These are phyloP conservation scores for Epizoanthus fatuus DNA, from an alignment of 92 coral and sea anemone genomes.

Conservation along the genomic window DNA sequence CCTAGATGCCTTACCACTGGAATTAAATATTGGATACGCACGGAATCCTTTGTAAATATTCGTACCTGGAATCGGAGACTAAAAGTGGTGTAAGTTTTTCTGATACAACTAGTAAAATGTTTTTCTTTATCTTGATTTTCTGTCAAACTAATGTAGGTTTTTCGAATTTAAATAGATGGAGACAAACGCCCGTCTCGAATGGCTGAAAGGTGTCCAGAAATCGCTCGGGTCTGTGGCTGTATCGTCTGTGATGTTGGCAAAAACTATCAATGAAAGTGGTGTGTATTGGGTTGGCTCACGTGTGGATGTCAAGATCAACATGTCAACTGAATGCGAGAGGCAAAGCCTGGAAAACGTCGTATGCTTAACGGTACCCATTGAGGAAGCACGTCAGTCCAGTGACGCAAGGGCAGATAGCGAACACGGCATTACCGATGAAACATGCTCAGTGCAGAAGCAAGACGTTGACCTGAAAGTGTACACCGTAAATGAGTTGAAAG, in stretches of 20 bases:
- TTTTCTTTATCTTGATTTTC: too few species aligned
- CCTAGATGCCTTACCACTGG: too few species aligned
- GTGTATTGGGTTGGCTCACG: constrained; percentile 48
- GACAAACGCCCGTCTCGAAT: constrained; percentile 49
- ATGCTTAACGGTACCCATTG: constrained; percentile 36
- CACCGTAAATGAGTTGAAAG: constrained; percentile 68
- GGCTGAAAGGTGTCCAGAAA: constrained; percentile 62
- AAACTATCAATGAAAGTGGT: constrained; percentile 67
- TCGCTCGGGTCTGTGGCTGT: constrained; percentile 76
- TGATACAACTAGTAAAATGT: too few species aligned
- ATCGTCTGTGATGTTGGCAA: constrained; percentile 59
- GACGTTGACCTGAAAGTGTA: constrained; percentile 22
- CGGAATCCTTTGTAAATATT: too few species aligned
- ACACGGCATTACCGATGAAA: too few species aligned
- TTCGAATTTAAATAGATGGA: constrained; percentile 14
- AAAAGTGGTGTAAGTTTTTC: too few species aligned
- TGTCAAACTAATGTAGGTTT: too few species aligned
- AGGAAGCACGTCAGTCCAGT: not conserved
- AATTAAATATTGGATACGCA: too few species aligned
- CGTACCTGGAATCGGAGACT: too few species aligned
- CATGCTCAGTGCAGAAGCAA: not conserved
- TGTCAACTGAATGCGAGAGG: not conserved
- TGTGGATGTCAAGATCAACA: not conserved
- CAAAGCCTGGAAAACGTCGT: constrained; percentile 1
- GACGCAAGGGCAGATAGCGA: too few species aligned